phyloP scores from a whole-genome alignment of 2,888 invertebrate genomes.

The Thelaira solivaga region DNA sequence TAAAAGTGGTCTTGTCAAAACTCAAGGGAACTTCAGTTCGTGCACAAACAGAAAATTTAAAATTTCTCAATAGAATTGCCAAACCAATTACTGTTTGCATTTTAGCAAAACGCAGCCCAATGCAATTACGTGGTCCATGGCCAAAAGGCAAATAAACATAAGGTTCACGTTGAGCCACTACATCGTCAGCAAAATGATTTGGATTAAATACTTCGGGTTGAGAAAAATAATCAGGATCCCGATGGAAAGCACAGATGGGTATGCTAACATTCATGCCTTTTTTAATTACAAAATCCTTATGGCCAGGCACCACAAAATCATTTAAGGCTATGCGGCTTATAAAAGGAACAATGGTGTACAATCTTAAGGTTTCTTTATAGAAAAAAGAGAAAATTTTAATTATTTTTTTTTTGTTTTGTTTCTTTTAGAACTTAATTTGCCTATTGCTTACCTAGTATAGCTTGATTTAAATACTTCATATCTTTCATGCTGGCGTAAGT shows the following conservation, averaged over 20 bases:
- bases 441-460: conserved; percentile 71
- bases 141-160: conserved; percentile 74
- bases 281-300: conserved; percentile 78
- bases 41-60: conserved; percentile 66
- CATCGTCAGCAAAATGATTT: conserved; percentile 80
- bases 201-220: conserved; percentile 81
- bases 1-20: conserved; percentile 61
- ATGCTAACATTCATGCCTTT: conserved; percentile 70
- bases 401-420: conserved; percentile 77
- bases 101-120: conserved; percentile 73
- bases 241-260: conserved; percentile 78
- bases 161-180: conserved; percentile 78
- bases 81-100: conserved; percentile 72
- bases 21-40: conserved; percentile 67
- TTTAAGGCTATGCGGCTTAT: conserved; percentile 78
- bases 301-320: conserved; percentile 78
- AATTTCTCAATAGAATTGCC: conserved; percentile 69
- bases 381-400: conserved; percentile 76
- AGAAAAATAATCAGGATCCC: conserved; percentile 77
- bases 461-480: conserved; percentile 71
- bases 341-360: conserved; percentile 78
- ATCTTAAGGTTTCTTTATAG: conserved; percentile 79
- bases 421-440: too few relatives aligned
- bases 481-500: conserved; percentile 71
- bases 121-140: conserved; percentile 73